Conservation (phyloP, 2,888 invertebrate genomes). For the Clunio marinus region DNA sequence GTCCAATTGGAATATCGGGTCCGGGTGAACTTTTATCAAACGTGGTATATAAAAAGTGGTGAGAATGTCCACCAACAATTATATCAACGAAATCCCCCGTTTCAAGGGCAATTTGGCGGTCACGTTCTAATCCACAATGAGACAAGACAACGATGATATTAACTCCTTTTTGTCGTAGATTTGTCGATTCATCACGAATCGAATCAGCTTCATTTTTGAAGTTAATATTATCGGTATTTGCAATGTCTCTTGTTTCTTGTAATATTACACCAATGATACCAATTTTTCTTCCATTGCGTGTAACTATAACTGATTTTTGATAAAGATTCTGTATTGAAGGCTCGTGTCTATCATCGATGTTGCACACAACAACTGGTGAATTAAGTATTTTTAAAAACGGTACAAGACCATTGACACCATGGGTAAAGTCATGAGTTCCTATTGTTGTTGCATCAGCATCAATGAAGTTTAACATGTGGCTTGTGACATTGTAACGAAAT, state of each 20-base stretch:
- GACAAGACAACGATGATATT: slow-evolving; percentile 78
- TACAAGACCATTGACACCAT: slow-evolving; percentile 64
- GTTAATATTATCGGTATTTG: slow-evolving; percentile 61
- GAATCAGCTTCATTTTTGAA: slow-evolving; percentile 67
- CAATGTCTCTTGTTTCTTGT: slow-evolving; percentile 61
- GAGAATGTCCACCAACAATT: slow-evolving; percentile 79
- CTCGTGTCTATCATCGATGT: slow-evolving; percentile 67
- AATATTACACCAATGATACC: slow-evolving; percentile 76
- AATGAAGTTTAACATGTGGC: slow-evolving; percentile 69
- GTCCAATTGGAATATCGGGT: slow-evolving; percentile 56
- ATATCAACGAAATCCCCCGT: slow-evolving; percentile 68
- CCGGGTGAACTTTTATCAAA: slow-evolving; percentile 52
- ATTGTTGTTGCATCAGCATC: slow-evolving; percentile 75
- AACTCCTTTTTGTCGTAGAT: slow-evolving; percentile 59
- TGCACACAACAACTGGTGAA: slow-evolving; percentile 67
- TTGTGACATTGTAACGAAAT: slow-evolving; percentile 69
- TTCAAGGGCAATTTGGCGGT: slow-evolving; percentile 61
- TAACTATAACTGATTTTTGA: slow-evolving; percentile 61
- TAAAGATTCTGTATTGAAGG: slow-evolving; percentile 61
- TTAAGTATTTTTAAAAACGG: slow-evolving; percentile 64
- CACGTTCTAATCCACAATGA: slow-evolving; percentile 72
- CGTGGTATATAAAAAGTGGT: slow-evolving; percentile 69
- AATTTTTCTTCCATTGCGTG: slow-evolving; percentile 60
- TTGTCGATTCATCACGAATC: slow-evolving; percentile 63
- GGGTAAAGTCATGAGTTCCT: slow-evolving; percentile 86